Conservation (phyloP, 2,888 invertebrate genomes). For the Chrysolina americana region DNA sequence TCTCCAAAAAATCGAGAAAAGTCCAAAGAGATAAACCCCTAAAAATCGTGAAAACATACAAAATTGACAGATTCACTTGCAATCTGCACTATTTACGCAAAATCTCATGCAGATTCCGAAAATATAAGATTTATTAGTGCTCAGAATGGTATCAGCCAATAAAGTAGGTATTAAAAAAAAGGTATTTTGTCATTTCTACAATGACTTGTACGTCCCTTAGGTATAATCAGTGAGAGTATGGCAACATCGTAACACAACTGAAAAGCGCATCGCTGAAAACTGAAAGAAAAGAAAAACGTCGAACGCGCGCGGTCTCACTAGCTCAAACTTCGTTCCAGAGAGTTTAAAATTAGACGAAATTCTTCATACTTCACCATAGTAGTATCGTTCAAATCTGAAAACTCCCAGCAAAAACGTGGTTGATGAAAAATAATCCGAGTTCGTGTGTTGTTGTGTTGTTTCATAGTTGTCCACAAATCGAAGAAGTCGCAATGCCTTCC, state of each 20-base stretch:
- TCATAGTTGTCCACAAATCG: slow-evolving; percentile 22
- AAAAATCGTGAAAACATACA: no score
- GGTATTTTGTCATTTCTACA: no score
- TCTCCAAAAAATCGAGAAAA: no score
- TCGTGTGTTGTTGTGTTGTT: slow-evolving; percentile 38
- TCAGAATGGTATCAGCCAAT: no score
- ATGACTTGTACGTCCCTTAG: no score
- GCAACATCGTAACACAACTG: slow-evolving; percentile 34
- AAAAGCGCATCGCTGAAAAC: slow-evolving; percentile 48
- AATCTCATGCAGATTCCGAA: no score
- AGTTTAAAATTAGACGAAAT: slow-evolving; percentile 66
- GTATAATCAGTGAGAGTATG: slow-evolving; percentile 20
- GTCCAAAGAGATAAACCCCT: no score
- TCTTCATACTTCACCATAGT: slow-evolving; percentile 52
- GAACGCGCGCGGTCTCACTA: slow-evolving; percentile 46
- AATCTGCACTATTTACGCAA: no score
- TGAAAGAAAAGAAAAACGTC: slow-evolving; percentile 48
- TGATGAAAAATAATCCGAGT: slow-evolving; percentile 47
- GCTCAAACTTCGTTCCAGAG: slow-evolving; percentile 51
- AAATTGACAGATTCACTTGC: no score
- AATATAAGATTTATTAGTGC: no score
- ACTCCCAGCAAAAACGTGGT: slow-evolving; percentile 13
- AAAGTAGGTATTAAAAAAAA: no score
- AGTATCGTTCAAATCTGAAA: slow-evolving; percentile 35
- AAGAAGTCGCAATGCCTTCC: slow-evolving; percentile 55